Percentiles rank a stretch among this genome's conserved stretches.
Evolutionary conservation across 2,888 invertebrate species (phyloP).

Genomic region (Cantharis flavilabris): DNA sequence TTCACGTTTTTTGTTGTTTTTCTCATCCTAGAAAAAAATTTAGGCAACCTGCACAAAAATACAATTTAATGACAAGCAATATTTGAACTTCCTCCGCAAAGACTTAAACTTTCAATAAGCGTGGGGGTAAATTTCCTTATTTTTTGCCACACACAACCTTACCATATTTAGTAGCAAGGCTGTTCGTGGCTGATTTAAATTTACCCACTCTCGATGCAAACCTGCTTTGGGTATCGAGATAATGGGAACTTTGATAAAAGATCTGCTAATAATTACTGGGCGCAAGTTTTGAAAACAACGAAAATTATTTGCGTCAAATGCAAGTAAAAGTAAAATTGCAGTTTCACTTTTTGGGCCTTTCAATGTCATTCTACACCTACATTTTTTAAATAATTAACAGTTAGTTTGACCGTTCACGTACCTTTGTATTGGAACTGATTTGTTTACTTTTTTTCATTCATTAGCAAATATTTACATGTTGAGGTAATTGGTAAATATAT

Average conservation of each 20-base stretch:
- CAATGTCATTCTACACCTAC: conserved; percentile 10
- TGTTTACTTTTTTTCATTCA: neutral
- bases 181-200: conserved; percentile 13
- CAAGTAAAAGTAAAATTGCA: neutral
- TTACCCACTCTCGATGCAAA: conserved; percentile 8
- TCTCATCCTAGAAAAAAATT: neutral
- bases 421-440: conserved; percentile 5
- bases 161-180: conserved; percentile 29
- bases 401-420: conserved; percentile 27
- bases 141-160: conserved; percentile 18
- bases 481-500: neutral
- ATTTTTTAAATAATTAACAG: conserved; percentile 14
- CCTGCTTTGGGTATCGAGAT: neutral
- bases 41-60: neutral
- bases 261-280: neutral
- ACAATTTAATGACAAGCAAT: neutral
- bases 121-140: conserved; percentile 15
- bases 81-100: conserved; percentile 21
- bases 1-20: neutral
- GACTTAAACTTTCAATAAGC: conserved; percentile 11
- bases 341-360: neutral
- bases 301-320: neutral
- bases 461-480: neutral
- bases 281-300: neutral
- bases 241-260: conserved; percentile 3